A percentile compares a stretch with the other conserved stretches of the same genome.
Evolutionary conservation across 30 jellyfish, hydroid and myxozoan species (phyloP).

Genomic region (Sanderia malayensis): DNA sequence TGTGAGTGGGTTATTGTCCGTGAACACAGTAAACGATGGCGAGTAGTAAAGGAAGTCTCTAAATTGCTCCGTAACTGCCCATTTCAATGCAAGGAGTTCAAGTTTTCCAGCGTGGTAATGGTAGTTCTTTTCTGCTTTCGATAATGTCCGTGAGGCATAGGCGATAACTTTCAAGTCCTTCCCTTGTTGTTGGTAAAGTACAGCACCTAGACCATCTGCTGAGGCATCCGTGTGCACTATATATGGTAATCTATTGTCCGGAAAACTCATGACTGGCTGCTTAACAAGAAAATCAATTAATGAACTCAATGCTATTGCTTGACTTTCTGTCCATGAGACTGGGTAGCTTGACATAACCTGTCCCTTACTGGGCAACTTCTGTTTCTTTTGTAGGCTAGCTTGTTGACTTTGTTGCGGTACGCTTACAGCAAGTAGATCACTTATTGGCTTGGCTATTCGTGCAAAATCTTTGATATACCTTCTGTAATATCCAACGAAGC

Average conservation of each 20-base stretch:
- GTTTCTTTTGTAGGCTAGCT: too few species aligned
- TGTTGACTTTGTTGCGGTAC: neutral
- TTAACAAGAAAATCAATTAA: constrained; percentile 8
- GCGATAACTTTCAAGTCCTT: constrained; percentile 17
- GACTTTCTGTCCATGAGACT: constrained; percentile 11
- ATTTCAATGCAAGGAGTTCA: constrained; percentile 37
- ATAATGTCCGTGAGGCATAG: constrained; percentile 25
- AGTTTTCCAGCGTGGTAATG: constrained; percentile 34
- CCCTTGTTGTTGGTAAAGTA: constrained; percentile 37
- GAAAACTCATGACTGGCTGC: constrained; percentile 24
- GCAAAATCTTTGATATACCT: constrained; percentile 32
- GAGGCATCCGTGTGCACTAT: constrained; percentile 46
- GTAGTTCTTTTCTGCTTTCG: constrained; percentile 31
- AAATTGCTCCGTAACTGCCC: constrained; percentile 36
- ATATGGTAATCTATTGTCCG: constrained; percentile 13
- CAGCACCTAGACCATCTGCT: constrained; percentile 32
- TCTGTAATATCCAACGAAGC: constrained; percentile 41
- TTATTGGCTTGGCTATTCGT: constrained; percentile 44
- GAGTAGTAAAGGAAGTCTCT: constrained; percentile 13
- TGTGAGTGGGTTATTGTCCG: constrained; percentile 49
- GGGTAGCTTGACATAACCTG: constrained; percentile 4
- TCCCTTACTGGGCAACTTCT: constrained; percentile 5
- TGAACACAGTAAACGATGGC: constrained; percentile 16
- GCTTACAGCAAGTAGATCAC: constrained; percentile 30
- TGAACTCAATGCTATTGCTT: neutral